These are phyloP conservation scores for Elephantulus edwardii DNA, from an alignment of 2,113 vertebrate species.

Conservation along the genomic window DNA sequence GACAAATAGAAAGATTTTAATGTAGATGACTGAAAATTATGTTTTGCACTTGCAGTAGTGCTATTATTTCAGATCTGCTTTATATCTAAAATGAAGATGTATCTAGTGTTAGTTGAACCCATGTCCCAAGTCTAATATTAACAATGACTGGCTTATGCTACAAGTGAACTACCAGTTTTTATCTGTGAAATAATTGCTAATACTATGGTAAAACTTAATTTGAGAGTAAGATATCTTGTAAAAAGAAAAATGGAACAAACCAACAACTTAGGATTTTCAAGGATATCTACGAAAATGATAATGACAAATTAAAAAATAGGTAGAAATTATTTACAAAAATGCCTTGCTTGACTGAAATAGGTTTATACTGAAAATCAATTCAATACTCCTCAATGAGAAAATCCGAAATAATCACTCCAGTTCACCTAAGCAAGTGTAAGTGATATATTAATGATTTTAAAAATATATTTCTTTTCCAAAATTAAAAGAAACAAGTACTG, in stretches of 20 bases:
- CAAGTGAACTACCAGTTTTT: neutral
- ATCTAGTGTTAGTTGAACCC: constrained; percentile 69
- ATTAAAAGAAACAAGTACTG: constrained; percentile 22
- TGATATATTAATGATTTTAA: constrained; percentile 24
- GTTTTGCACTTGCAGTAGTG: constrained; percentile 42
- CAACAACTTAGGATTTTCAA: no score
- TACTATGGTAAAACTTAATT: neutral
- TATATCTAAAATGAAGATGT: constrained; percentile 57
- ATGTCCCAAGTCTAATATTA: constrained; percentile 37
- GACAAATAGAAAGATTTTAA: constrained; percentile 37
- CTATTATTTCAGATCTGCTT: constrained; percentile 3
- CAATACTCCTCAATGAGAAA: no score
- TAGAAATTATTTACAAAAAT: constrained; percentile 23
- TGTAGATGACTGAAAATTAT: constrained; percentile 32
- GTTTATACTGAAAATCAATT: constrained; percentile 20
- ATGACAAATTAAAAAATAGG: constrained; percentile 27
- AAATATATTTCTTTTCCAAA: neutral
- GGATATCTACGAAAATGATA: constrained; percentile 41
- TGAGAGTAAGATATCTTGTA: neutral
- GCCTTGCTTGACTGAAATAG: constrained; percentile 28
- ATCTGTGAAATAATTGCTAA: constrained; percentile 26
- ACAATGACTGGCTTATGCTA: neutral
- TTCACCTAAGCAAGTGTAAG: neutral
- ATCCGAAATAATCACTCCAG: constrained; percentile 27
- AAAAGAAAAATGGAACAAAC: neutral